These are phyloP conservation scores for Setophaga kirtlandii DNA, from an alignment of 2,113 vertebrate species.

Conservation along the genomic window DNA sequence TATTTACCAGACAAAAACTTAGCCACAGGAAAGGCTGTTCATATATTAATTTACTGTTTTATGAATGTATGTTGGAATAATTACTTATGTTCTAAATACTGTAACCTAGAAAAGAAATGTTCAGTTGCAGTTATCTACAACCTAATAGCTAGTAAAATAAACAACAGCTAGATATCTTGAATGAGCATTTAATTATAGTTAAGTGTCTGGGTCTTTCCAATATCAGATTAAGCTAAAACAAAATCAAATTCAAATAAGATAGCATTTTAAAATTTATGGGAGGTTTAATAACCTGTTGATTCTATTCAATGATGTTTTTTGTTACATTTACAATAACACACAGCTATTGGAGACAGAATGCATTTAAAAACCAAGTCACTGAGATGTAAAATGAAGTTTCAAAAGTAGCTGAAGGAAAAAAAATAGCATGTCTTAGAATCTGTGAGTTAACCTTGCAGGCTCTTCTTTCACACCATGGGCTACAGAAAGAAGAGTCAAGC, in stretches of 20 bases:
- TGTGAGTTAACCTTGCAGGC: slow-evolving; percentile 19
- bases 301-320: slow-evolving; percentile 4
- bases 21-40: slow-evolving; percentile 13
- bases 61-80: neutral
- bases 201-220: neutral
- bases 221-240: neutral
- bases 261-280: slow-evolving; percentile 9
- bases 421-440: neutral
- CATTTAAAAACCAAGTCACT: slow-evolving; percentile 34
- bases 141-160: neutral
- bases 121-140: neutral
- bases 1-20: slow-evolving; percentile 36
- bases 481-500: neutral
- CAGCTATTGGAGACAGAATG: neutral
- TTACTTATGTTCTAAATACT: neutral
- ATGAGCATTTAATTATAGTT: neutral
- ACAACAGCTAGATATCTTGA: neutral
- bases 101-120: slow-evolving; percentile 1
- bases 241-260: slow-evolving; percentile 45
- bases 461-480: neutral
- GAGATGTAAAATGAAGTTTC: slow-evolving; percentile 26
- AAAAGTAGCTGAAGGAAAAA: slow-evolving; percentile 41
- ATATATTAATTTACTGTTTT: neutral
- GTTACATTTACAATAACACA: slow-evolving; percentile 13
- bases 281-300: slow-evolving; percentile 39